phyloP scores from a whole-genome alignment of 1,140 invertebrate genomes.

The Thaumatotibia leucotreta region DNA sequence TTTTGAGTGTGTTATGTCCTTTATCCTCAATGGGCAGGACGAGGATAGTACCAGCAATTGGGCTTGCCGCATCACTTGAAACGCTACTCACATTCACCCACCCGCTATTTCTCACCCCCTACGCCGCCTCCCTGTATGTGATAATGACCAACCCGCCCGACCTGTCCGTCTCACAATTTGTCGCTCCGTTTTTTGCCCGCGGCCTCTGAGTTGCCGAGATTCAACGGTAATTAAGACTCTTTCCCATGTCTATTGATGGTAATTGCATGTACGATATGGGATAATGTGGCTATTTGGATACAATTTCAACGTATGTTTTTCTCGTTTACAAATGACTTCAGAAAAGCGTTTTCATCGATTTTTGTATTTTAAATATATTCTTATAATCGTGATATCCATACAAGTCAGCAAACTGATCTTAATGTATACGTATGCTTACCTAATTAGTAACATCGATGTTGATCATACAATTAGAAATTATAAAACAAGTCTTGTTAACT shows the following conservation, averaged over 20 bases:
- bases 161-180: conserved; percentile 39
- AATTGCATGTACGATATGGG: conserved; percentile 8
- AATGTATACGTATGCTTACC: background rate
- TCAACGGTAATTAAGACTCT: conserved; percentile 29
- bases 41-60: too few species aligned
- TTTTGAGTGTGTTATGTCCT: too few species aligned
- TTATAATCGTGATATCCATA: too few species aligned
- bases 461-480: background rate
- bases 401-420: too few species aligned
- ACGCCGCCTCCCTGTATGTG: conserved; percentile 36
- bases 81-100: too few species aligned
- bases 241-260: conserved; percentile 16
- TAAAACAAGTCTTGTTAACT: background rate
- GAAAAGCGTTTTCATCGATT: too few species aligned
- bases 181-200: conserved; percentile 43
- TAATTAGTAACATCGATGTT: too few species aligned
- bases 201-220: conserved; percentile 37
- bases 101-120: conserved; percentile 26
- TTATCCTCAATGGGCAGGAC: too few species aligned
- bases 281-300: conserved; percentile 25
- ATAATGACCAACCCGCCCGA: conserved; percentile 38
- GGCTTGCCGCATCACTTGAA: too few species aligned
- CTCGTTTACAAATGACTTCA: background rate
- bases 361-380: too few species aligned
- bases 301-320: background rate